Conservation (phyloP, 1,140 invertebrate species). For the Drosophila sechellia region DNA sequence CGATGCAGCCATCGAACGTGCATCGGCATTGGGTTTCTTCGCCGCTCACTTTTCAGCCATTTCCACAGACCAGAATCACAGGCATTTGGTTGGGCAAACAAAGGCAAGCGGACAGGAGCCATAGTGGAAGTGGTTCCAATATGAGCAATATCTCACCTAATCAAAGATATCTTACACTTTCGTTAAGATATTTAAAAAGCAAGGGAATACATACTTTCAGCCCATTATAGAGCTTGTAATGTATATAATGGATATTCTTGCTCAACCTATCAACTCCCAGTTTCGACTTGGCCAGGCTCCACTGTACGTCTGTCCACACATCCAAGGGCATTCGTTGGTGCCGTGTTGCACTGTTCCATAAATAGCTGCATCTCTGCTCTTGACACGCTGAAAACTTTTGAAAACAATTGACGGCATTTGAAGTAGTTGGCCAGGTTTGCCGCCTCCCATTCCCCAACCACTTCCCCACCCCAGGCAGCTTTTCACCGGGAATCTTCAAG, state of each 20-base stretch:
- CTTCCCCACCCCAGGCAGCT: background rate
- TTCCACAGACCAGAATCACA: conserved; percentile 12
- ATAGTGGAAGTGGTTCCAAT: conserved; percentile 1
- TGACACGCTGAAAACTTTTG: conserved; percentile 35
- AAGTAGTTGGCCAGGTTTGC: conserved; percentile 52
- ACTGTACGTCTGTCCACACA: conserved; percentile 28
- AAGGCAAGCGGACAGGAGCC: conserved; percentile 26
- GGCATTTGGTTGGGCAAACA: conserved; percentile 58
- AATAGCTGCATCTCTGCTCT: conserved; percentile 51
- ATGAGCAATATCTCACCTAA: background rate
- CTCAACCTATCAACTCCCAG: no score
- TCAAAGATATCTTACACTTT: background rate
- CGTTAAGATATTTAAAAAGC: no score
- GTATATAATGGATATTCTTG: no score
- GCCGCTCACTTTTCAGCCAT: conserved; percentile 12
- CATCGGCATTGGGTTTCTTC: conserved; percentile 55
- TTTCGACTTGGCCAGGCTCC: background rate
- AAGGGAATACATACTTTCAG: no score
- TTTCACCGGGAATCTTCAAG: conserved; percentile 5
- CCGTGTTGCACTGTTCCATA: conserved; percentile 60
- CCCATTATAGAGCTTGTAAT: no score
- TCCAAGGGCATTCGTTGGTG: conserved; percentile 30
- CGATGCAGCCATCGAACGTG: conserved; percentile 49
- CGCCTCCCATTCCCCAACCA: background rate
- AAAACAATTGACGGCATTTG: conserved; percentile 76